Conservation (phyloP, 2,888 invertebrate species). For the Acanthosepion lycidas region DNA sequence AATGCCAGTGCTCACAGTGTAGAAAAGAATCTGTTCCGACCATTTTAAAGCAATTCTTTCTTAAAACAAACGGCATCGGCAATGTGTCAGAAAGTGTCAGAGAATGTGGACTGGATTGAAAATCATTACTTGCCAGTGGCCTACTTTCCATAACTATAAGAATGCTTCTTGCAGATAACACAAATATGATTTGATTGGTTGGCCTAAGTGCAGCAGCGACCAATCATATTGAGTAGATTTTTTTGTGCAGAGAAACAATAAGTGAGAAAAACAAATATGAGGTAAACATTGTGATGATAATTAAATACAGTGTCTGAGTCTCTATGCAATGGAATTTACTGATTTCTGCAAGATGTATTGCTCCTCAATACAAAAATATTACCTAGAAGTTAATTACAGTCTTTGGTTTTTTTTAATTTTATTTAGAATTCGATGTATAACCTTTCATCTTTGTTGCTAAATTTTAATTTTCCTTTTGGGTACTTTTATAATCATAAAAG, state of each 20-base stretch:
- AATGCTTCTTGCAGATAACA: conserved; percentile 33
- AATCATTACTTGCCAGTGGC: conserved; percentile 8
- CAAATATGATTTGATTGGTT: conserved; percentile 33
- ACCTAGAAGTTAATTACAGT: not conserved
- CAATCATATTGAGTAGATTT: not conserved
- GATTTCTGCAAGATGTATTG: not conserved
- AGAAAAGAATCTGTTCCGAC: conserved; percentile 23
- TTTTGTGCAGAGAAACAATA: too few relatives aligned
- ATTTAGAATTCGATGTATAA: not conserved
- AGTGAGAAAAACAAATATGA: not conserved
- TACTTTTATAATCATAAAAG: not conserved
- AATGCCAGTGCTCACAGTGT: not conserved
- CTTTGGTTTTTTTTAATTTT: too few relatives aligned
- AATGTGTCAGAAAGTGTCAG: conserved; percentile 1
- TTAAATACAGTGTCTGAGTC: not conserved
- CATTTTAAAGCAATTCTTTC: conserved; percentile 33
- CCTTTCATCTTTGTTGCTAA: not conserved
- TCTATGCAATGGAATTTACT: not conserved
- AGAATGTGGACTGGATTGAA: conserved; percentile 1
- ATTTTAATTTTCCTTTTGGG: not conserved
- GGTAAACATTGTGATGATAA: not conserved
- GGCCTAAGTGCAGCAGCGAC: not conserved
- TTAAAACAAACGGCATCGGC: not conserved
- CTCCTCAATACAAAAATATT: not conserved
- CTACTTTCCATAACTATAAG: conserved; percentile 3